These are phyloP conservation scores for Calameuta idolon DNA, from an alignment of 2,888 invertebrate genomes.

Conservation along the genomic window DNA sequence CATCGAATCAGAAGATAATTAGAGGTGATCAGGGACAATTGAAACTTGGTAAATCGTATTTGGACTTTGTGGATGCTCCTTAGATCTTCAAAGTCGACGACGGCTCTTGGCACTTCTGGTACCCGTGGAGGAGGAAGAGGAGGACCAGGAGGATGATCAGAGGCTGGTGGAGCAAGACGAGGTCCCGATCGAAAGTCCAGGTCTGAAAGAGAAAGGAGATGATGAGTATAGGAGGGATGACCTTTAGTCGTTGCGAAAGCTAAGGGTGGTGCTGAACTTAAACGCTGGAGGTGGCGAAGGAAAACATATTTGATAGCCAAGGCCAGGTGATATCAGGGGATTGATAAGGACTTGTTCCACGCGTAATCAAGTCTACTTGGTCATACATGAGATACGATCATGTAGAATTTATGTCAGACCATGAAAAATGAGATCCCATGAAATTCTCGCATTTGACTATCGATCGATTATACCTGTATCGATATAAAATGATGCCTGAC, in stretches of 20 bases:
- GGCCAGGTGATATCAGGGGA: background rate
- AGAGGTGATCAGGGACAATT: background rate
- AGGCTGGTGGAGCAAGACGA: background rate
- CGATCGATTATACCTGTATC: no score
- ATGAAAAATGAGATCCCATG: no score
- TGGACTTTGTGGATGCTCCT: background rate
- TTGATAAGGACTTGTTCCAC: background rate
- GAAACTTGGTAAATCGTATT: background rate
- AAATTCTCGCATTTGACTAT: no score
- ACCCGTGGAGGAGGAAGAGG: background rate
- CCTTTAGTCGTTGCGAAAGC: background rate
- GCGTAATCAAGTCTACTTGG: no score
- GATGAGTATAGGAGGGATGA: background rate
- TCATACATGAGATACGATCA: no score
- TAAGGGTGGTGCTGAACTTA: background rate
- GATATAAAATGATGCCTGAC: no score
- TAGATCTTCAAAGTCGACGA: background rate
- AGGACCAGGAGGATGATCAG: background rate
- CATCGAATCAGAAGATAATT: background rate
- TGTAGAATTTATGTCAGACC: no score
- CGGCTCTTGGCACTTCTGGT: background rate
- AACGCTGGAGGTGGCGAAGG: background rate
- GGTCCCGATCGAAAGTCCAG: background rate
- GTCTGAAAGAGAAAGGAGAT: background rate
- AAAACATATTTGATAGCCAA: background rate